Evolutionary conservation across 2,888 invertebrate genomes (phyloP), one percentile per base, ranked within the genome.

Genomic region (Helleia helle): DNA sequence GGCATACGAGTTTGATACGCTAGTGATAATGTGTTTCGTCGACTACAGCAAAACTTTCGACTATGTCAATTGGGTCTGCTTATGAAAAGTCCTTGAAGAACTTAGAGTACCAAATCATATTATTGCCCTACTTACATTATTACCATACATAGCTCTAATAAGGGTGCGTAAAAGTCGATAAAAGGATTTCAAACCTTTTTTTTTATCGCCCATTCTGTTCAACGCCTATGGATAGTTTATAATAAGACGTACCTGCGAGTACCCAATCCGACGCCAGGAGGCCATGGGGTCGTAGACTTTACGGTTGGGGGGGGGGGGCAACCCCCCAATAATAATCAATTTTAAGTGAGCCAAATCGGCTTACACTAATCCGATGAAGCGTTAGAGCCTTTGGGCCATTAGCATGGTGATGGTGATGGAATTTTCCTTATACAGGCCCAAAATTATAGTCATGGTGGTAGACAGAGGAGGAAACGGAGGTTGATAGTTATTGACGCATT

Each of bases 321-420:
- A n/a, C 50, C 46, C 0, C 52, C 50, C 37, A 49, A 50, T 22
- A 50, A 52, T 7, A 50, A 46, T 1, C 26, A 46, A 0, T 24
- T 52, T n/a, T 42, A 45, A 7, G 4, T 41, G 2, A 26, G 13
- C 14, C 39, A 34, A 8, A 3, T 14, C 0, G 37, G 50, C 17
- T 46, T 50, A 48, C 11, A 5, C 3, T 8, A 5, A n/a, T n/a
- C n/a, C n/a, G n/a, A n/a, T n/a, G n/a, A n/a, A n/a, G n/a, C n/a
- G n/a, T n/a, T n/a, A n/a, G 1, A n/a, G n/a, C n/a, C 12, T 52
- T 1, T 36, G 50, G 1, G 1, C n/a, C 5, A 38, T 29, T 11
- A 47, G 12, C 0, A 3, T 1, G 15, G 36, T 0, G 50, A 47
- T 17, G 4, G 18, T 3, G 39, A 41, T 47, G 9, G 44, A 48